Evolutionary conservation across 2,797 vertebrate species (phyloP).

Genomic region (Podarcis lilfordi): DNA sequence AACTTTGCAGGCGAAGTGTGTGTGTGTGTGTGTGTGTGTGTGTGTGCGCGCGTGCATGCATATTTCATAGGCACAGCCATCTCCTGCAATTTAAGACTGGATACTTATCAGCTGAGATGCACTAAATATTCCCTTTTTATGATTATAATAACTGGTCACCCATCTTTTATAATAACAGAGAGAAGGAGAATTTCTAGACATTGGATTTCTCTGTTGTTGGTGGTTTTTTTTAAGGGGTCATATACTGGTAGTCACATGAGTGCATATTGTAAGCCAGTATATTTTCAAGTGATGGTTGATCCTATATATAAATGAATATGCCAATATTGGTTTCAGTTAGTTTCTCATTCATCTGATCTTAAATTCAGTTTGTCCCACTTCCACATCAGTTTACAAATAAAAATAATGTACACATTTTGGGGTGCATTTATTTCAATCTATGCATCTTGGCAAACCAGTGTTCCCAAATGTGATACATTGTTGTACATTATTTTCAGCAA

Average conservation of each 20-base stretch:
- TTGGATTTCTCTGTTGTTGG: neutral
- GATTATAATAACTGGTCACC: neutral
- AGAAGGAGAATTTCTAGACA: neutral
- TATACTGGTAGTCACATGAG: neutral
- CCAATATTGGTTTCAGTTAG: no score
- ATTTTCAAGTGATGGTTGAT: neutral
- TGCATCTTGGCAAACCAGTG: no score
- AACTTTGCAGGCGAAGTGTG: neutral
- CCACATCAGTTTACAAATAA: no score
- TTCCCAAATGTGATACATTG: no score
- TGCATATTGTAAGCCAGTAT: neutral
- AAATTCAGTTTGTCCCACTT: no score
- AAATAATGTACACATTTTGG: no score
- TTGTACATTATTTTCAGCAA: no score
- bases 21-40: no score
- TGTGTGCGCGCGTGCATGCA: neutral
- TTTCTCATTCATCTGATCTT: no score
- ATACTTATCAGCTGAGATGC: neutral
- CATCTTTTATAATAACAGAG: neutral
- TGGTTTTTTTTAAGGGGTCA: neutral
- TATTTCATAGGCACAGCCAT: neutral
- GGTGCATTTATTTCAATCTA: no score
- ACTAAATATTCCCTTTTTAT: neutral
- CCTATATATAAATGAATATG: neutral
- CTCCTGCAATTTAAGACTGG: neutral